Evolutionary conservation across 53 echinoderm and acorn worm genomes (phyloP), one percentile per base, ranked within the genome.

Genomic region (Hippasteria phrygiana): DNA sequence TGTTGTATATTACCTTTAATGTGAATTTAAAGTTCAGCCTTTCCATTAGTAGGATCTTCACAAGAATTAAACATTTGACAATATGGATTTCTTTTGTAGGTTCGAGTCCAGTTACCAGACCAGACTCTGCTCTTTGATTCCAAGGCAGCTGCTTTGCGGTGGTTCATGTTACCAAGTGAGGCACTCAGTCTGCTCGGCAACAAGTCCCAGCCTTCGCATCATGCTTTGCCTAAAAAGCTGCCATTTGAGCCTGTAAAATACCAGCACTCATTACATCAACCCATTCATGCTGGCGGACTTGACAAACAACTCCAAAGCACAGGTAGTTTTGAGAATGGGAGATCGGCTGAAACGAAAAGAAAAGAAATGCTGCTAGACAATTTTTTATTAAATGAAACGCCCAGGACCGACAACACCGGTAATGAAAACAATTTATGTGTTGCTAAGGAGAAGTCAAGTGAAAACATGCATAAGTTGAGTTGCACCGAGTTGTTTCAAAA

Each of bases 131-230:
- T 98, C 37, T 98, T 98, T 92, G 91, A 91, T 28, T 73, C 83
- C 4, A 77, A 91, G 54, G 80, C 91, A 16, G 90, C 93, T 34
- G 42, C 41, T 18, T 79, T 98, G 16, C 84, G 98, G 27, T 98
- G 98, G 98, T 98, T 98, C 53, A 93, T 98, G 94, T 53, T 95
- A 16, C 98, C 98, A 1, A 95, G 98, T 89, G 98, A 98, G 87
- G 97, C 97, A 36, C 31, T 78, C 18, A 40, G 46, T 40, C 36
- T 92, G 0, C 82, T 96, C 0, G 37, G 54, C 42, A 67, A 50
- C 62, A 95, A 83, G 74, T 50, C 72, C 39, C 81, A 71, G 29
- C 46, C 28, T 22, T 45, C 43, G 9, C 65, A 51, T 18, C 48
- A 40, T 13, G 48, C 24, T 37, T 31, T 27, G 35, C 17, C 39